Conservation (phyloP, 2,113 vertebrate genomes). For the Lynx canadensis region DNA sequence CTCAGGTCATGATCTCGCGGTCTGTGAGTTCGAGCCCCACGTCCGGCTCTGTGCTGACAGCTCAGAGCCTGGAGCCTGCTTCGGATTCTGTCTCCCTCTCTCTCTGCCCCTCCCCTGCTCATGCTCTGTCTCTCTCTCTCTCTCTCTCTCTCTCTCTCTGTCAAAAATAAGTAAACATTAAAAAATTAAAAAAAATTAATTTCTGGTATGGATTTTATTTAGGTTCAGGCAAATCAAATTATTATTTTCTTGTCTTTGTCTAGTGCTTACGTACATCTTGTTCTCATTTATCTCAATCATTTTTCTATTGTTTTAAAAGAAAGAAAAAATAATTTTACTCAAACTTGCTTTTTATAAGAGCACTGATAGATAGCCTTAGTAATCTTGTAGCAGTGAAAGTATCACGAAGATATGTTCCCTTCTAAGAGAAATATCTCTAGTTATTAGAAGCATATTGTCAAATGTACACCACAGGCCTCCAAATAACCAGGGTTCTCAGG, state of each 20-base stretch:
- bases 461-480: slow-evolving; percentile 50
- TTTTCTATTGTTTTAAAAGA: slow-evolving; percentile 44
- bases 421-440: slow-evolving; percentile 41
- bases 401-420: not conserved
- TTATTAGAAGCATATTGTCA: not conserved
- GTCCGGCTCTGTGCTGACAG: too few relatives aligned
- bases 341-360: not conserved
- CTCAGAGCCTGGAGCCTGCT: too few relatives aligned
- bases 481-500: slow-evolving; percentile 65
- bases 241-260: not conserved
- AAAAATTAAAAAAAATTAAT: not conserved
- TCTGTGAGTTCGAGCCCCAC: too few relatives aligned
- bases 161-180: too few relatives aligned
- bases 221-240: not conserved
- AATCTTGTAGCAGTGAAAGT: not conserved
- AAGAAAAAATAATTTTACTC: slow-evolving; percentile 11
- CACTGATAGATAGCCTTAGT: not conserved
- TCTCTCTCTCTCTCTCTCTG: too few relatives aligned
- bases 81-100: too few relatives aligned
- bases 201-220: not conserved
- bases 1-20: too few relatives aligned
- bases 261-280: not conserved
- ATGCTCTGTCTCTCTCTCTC: too few relatives aligned
- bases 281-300: slow-evolving; percentile 50
- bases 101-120: too few relatives aligned